Base-by-base conservation (phyloP, 2,797 vertebrate species). In the Rhodeus uyekii region DNA sequence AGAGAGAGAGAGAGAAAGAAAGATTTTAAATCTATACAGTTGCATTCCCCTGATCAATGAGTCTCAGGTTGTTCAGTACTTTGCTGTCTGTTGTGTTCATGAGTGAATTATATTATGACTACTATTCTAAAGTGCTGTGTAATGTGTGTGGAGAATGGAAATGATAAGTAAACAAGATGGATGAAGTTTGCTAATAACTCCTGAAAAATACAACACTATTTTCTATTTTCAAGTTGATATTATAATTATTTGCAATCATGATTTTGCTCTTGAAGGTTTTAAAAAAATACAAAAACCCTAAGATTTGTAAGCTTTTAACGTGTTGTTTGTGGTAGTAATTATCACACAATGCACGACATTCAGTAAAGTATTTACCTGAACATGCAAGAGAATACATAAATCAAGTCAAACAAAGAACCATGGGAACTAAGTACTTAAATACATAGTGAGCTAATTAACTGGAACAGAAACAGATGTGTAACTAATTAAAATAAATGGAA, bases 201-300 rank as follows among this genome's bases (percentile, higher is more conserved):
- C 50, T 24, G 22, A 55, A 22, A 55, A 22, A 55, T n/a, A 2
- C 22, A 3, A 55, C 22, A 55, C 50, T 24, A 9, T 1, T 58
- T 38, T n/a, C 48, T 5, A 32, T 77, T 71, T 61, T 76, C 44
- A 65, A 36, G 80, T 63, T 79, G 61, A 82, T 69, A 38, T 65
- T 55, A 61, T 8, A 72, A 22, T 24, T 64, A 46, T 34, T 38
- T 72, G 74, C 10, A 55, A 71, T 76, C 14, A 73, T 53, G 58
- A 63, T 12, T 60, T 76, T 63, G 27, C 10, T 42, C 10, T 69
- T 19, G 13, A n/a, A n/a, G n/a, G n/a, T 14, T 14, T 42, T 3
- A 4, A 34, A 19, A 8, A 3, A 9, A 64, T 10, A 19, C 4
- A 36, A 19, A 22, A 44, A 44, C 38, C n/a, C n/a, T 9, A 4